phyloP scores from a whole-genome alignment of 2,797 vertebrate species.

The Pangasius krempfi region DNA sequence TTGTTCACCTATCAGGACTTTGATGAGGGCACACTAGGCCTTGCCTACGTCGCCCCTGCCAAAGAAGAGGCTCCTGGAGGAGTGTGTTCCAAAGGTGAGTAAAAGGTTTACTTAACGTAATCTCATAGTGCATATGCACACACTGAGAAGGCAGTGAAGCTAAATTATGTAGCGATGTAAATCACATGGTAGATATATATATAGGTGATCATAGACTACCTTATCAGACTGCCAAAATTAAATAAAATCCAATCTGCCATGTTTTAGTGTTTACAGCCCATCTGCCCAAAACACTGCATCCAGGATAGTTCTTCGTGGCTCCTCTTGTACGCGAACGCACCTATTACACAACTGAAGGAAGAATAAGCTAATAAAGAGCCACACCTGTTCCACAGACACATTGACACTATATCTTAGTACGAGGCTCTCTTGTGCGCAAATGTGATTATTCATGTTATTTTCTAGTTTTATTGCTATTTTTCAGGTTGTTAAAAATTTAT shows the following conservation, averaged over 20 bases:
- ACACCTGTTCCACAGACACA: background rate
- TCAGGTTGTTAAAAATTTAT: background rate
- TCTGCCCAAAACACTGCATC: background rate
- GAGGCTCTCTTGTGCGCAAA: background rate
- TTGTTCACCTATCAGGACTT: constrained; percentile 99
- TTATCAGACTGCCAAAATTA: background rate
- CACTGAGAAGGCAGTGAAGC: background rate
- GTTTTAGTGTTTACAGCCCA: background rate
- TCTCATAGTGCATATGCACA: background rate
- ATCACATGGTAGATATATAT: background rate
- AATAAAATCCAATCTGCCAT: background rate
- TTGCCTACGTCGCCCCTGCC: constrained; percentile 93
- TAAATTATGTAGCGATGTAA: background rate
- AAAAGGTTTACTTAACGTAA: background rate
- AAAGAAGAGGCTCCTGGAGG: constrained; percentile 89
- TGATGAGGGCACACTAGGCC: constrained; percentile 91
- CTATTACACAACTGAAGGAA: background rate
- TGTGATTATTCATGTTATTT: background rate
- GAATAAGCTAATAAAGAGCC: background rate
- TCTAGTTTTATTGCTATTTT: background rate
- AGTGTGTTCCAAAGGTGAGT: constrained; percentile 90
- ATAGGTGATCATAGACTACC: background rate
- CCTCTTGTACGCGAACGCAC: background rate
- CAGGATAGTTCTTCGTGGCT: background rate
- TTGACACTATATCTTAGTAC: background rate